phyloP scores from a whole-genome alignment of 2,797 vertebrate genomes.

The Pangasius larnaudii region DNA sequence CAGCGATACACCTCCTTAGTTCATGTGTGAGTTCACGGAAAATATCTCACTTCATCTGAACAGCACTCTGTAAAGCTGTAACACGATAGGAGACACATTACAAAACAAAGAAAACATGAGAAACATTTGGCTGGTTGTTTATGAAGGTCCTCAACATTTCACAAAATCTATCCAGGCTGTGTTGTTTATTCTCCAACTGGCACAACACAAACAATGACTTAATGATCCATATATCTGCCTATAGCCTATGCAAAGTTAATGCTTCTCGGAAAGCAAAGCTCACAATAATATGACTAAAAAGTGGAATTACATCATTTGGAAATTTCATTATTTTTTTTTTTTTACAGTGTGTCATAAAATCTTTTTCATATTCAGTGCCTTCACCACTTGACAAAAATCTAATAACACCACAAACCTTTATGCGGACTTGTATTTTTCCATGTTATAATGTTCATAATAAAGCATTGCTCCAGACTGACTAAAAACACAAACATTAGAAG shows the following conservation, averaged over 20 bases:
- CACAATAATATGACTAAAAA: slow-evolving; percentile 27
- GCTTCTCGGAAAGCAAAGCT: slow-evolving; percentile 38
- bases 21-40: slow-evolving; percentile 2
- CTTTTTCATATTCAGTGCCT: slow-evolving; percentile 27
- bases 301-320: slow-evolving; percentile 46
- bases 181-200: slow-evolving; percentile 24
- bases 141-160: slow-evolving; percentile 7
- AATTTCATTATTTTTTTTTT: slow-evolving; percentile 21
- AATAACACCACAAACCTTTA: slow-evolving; percentile 46
- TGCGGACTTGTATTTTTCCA: slow-evolving; percentile 40
- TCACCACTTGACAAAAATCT: slow-evolving; percentile 41
- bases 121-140: slow-evolving; percentile 27
- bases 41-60: slow-evolving; percentile 15
- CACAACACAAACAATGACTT: slow-evolving; percentile 14
- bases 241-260: slow-evolving; percentile 9
- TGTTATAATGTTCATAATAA: slow-evolving; percentile 31
- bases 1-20: background rate
- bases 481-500: slow-evolving; percentile 20
- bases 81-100: background rate
- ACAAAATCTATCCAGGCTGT: slow-evolving; percentile 16
- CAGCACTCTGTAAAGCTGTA: background rate
- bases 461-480: background rate
- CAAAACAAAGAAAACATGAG: slow-evolving; percentile 14
- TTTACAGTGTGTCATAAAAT: slow-evolving; percentile 41
- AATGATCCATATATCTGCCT: slow-evolving; percentile 6